Conservation (phyloP, 1,140 invertebrate species). For the Saxidomus purpurata region DNA sequence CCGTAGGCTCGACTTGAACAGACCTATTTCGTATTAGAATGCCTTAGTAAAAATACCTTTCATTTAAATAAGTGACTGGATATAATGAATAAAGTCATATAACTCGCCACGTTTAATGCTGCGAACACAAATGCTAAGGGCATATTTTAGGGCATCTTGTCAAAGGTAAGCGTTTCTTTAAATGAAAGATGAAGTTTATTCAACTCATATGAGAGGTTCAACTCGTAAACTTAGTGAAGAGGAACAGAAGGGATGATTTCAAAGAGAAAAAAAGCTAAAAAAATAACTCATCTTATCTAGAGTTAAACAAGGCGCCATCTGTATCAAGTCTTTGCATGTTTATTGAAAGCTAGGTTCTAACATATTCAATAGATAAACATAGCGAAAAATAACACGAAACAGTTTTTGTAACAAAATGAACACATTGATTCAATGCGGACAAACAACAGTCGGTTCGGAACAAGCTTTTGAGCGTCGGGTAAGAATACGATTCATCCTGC, state of each 20-base stretch:
- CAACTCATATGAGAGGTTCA: background rate
- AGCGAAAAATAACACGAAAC: background rate
- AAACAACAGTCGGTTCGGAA: no score
- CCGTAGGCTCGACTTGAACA: background rate
- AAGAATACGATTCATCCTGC: no score
- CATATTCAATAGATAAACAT: background rate
- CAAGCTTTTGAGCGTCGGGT: no score
- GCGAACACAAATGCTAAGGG: no score
- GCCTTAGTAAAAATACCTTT: no score
- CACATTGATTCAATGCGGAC: no score
- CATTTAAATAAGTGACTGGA: no score
- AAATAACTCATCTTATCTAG: background rate
- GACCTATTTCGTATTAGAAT: background rate
- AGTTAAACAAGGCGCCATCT: slow-evolving; percentile 20
- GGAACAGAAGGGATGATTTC: background rate
- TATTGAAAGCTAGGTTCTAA: background rate
- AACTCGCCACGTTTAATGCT: no score
- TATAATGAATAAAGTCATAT: no score
- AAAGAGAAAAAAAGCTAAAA: background rate
- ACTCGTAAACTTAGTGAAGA: background rate
- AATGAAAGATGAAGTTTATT: background rate
- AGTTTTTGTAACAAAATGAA: background rate
- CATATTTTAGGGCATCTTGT: background rate
- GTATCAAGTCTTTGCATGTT: slow-evolving; percentile 21
- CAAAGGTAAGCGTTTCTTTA: background rate